Conservation (phyloP, 2,113 vertebrate species). For the Microtus richardsoni region DNA sequence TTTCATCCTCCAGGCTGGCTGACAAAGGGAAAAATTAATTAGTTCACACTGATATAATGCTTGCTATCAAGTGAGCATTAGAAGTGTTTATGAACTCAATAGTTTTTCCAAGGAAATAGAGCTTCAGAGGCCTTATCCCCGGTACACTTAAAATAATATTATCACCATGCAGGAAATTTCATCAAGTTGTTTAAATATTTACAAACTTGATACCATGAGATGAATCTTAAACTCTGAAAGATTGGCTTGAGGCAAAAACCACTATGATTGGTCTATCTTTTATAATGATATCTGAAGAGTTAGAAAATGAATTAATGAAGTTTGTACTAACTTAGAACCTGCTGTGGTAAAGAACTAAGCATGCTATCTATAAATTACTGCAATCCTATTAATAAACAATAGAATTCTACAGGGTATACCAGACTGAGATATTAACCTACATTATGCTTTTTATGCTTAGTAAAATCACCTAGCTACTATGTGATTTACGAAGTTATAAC, state of each 20-base stretch:
- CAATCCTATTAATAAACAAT: not conserved
- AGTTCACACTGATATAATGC: not conserved
- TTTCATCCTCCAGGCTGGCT: not conserved
- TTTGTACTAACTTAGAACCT: not conserved
- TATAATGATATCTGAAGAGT: not conserved
- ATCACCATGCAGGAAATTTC: not conserved
- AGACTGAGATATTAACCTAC: rapidly evolving
- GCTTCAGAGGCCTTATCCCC: no score
- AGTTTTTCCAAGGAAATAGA: not conserved
- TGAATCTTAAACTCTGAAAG: not conserved
- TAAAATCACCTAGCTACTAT: not conserved
- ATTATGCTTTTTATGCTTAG: not conserved
- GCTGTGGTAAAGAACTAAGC: not conserved
- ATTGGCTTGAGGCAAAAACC: not conserved
- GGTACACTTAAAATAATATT: not conserved
- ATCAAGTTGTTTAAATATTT: not conserved
- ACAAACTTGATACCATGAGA: not conserved
- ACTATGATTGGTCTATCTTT: not conserved
- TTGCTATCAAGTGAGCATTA: not conserved
- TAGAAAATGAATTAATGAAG: not conserved
- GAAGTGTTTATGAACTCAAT: not conserved
- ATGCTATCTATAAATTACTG: not conserved
- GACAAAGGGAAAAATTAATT: not conserved
- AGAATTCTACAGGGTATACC: not conserved
- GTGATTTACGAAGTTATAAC: not conserved